A percentile compares a stretch with the other conserved stretches of the same genome.
These are phyloP conservation scores for Plodia interpunctella DNA, from an alignment of 1,140 invertebrate genomes.

Conservation along the genomic window DNA sequence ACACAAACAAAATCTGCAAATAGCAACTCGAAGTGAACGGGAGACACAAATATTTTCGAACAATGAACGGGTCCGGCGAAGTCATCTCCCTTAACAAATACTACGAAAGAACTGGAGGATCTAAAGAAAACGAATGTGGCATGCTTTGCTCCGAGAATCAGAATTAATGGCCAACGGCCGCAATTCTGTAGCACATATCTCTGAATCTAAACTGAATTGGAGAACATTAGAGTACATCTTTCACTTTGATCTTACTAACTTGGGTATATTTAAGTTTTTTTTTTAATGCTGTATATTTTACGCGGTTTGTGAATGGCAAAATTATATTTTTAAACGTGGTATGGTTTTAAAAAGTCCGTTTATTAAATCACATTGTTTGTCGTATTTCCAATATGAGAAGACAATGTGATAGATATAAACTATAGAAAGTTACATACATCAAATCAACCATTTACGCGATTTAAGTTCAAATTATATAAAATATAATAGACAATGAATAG, in stretches of 20 bases:
- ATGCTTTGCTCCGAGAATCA: constrained; percentile 11
- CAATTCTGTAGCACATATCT: constrained; percentile 2
- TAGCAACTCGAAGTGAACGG: constrained; percentile 32
- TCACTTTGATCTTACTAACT: neutral
- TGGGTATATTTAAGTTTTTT: too few species aligned
- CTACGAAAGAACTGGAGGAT: constrained; percentile 36
- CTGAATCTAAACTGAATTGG: constrained; percentile 6
- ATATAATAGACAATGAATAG: too few species aligned
- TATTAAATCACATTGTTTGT: too few species aligned
- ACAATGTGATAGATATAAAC: too few species aligned
- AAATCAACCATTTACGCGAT: too few species aligned
- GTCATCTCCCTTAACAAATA: constrained; percentile 66
- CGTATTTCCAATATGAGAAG: too few species aligned
- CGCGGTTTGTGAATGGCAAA: too few species aligned
- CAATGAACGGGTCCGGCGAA: constrained; percentile 56
- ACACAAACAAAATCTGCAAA: constrained; percentile 24
- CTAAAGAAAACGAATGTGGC: constrained; percentile 34
- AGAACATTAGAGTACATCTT: neutral
- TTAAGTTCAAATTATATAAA: too few species aligned
- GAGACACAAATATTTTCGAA: constrained; percentile 55
- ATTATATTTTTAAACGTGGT: too few species aligned
- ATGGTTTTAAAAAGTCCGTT: too few species aligned
- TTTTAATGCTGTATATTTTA: too few species aligned
- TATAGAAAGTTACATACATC: too few species aligned
- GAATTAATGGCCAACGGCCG: neutral